Conservation (phyloP, 2,113 vertebrate genomes). For the Perca fluviatilis region DNA sequence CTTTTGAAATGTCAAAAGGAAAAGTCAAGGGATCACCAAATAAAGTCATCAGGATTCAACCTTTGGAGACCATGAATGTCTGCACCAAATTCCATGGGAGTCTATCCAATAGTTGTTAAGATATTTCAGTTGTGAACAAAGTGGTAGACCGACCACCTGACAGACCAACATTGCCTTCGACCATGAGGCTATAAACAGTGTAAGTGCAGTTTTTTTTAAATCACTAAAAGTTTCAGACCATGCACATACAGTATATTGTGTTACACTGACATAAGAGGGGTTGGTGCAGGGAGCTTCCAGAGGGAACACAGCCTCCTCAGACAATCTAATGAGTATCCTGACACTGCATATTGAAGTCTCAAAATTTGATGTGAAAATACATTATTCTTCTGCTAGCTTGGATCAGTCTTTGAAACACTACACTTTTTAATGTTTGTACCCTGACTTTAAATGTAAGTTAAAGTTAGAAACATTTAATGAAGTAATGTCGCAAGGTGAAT, state of each 20-base stretch:
- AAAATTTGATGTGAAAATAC: slow-evolving; percentile 29
- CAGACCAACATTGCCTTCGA: neutral
- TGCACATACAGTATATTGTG: slow-evolving; percentile 2
- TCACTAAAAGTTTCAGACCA: slow-evolving; percentile 23
- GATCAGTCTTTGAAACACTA: slow-evolving; percentile 26
- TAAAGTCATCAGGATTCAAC: neutral
- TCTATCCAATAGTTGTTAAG: neutral
- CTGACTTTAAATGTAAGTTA: slow-evolving; percentile 28
- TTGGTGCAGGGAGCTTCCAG: slow-evolving; percentile 17
- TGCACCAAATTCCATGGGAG: too few species aligned
- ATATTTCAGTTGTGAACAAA: neutral
- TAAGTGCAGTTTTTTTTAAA: slow-evolving; percentile 18
- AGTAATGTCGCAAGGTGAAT: slow-evolving; percentile 9
- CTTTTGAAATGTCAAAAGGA: neutral
- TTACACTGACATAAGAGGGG: slow-evolving; percentile 16
- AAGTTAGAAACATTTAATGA: slow-evolving; percentile 58
- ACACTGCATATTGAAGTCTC: slow-evolving; percentile 22
- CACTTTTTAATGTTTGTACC: slow-evolving; percentile 5
- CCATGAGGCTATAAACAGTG: neutral
- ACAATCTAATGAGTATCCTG: slow-evolving; percentile 30
- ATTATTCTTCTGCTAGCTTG: slow-evolving; percentile 16
- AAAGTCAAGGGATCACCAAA: neutral
- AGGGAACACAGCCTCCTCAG: slow-evolving; percentile 25
- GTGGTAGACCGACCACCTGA: neutral
- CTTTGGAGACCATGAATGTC: neutral